These are phyloP conservation scores for Steatornis caripensis DNA, from an alignment of 2,113 vertebrate genomes.

Conservation along the genomic window DNA sequence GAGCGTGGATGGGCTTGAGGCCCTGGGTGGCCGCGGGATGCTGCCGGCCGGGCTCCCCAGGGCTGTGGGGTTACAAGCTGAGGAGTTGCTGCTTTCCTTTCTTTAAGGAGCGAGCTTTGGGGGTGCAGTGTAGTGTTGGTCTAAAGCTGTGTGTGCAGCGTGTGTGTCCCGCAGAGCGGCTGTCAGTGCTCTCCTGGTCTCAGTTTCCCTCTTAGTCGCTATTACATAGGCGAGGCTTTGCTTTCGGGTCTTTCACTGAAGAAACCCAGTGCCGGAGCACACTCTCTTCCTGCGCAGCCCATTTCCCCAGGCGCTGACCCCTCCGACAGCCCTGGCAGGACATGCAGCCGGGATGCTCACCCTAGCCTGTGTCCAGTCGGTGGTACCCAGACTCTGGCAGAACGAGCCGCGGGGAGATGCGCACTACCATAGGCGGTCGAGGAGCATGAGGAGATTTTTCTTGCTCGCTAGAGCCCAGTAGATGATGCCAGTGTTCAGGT, in stretches of 20 bases:
- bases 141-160: too few species aligned
- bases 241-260: not conserved
- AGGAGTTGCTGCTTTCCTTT: not conserved
- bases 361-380: not conserved
- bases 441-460: not conserved
- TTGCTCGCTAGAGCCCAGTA: not conserved
- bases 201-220: not conserved
- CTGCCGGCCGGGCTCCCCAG: not conserved
- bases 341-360: fast-evolving
- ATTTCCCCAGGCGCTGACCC: not conserved
- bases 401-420: not conserved
- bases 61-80: not conserved
- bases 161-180: not conserved
- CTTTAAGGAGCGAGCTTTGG: not conserved
- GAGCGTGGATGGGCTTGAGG: not conserved
- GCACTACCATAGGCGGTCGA: fast-evolving
- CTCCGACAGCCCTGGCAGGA: not conserved
- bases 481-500: not conserved
- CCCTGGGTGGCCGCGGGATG: not conserved
- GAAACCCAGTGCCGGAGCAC: fast-evolving
- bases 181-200: fast-evolving
- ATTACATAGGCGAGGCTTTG: not conserved
- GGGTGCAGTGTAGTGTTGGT: too few species aligned
- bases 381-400: not conserved
- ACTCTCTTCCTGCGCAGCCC: not conserved